Conservation (phyloP, 2,797 vertebrate genomes). For the Sebastes itinus region DNA sequence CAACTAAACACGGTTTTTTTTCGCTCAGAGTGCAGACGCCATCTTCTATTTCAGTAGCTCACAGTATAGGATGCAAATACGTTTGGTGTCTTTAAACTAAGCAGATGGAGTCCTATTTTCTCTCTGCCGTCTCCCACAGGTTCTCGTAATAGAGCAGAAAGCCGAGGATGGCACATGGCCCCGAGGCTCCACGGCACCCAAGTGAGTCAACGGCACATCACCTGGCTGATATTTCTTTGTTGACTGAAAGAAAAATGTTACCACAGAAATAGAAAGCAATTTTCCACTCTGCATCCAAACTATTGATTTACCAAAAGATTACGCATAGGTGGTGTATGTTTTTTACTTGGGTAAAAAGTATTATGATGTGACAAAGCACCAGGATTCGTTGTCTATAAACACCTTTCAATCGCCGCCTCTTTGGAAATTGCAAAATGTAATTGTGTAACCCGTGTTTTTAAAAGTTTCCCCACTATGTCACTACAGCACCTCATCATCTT, state of each 20-base stretch:
- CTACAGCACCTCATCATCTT: conserved; percentile 43
- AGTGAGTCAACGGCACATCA: conserved; percentile 85
- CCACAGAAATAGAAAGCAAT: background rate
- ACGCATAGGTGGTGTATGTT: background rate
- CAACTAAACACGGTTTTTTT: rapidly evolving
- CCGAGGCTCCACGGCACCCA: conserved; percentile 91
- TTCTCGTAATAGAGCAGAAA: conserved; percentile 99
- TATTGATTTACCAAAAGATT: background rate
- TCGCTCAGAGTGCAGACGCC: background rate
- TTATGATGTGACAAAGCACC: background rate
- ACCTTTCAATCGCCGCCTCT: background rate
- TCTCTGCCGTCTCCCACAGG: conserved; percentile 76
- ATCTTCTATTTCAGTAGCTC: background rate
- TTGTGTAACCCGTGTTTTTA: background rate
- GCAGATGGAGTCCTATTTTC: conserved; percentile 32
- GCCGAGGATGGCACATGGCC: conserved; percentile 97
- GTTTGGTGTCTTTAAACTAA: background rate
- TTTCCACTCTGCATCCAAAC: background rate
- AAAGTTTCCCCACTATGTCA: conserved; percentile 15
- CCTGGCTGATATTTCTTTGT: conserved; percentile 12
- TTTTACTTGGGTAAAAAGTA: background rate
- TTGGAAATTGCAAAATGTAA: conserved; percentile 1
- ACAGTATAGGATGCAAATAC: background rate
- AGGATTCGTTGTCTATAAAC: background rate
- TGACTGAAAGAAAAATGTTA: conserved; percentile 8